phyloP scores from a whole-genome alignment of 2,797 vertebrate species.

The Buceros bicornis region DNA sequence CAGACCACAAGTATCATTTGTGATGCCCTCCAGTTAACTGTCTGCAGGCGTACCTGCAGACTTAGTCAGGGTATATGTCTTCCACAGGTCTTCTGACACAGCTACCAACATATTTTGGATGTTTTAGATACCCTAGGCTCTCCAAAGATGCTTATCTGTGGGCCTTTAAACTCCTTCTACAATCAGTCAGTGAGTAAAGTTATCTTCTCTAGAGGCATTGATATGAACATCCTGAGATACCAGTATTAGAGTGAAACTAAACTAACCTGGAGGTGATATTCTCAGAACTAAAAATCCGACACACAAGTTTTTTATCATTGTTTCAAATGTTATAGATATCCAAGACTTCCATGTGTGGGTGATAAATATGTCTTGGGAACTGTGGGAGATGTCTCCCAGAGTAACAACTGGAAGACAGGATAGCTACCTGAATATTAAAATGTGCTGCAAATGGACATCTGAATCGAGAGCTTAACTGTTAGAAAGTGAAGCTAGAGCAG shows the following conservation, averaged over 20 bases:
- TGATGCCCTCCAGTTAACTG: background rate
- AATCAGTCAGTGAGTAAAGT: background rate
- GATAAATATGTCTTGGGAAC: background rate
- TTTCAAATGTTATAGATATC: background rate
- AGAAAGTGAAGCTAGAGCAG: background rate
- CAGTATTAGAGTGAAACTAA: background rate
- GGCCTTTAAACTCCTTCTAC: background rate
- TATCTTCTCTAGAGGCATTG: background rate
- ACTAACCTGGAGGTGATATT: background rate
- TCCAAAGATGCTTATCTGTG: background rate
- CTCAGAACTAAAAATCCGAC: background rate
- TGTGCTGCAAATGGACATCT: background rate
- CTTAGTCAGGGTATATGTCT: background rate
- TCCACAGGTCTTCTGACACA: background rate
- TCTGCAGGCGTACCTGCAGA: background rate
- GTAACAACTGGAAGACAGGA: background rate
- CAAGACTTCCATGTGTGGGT: background rate
- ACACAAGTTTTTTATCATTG: background rate
- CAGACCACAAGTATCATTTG: background rate
- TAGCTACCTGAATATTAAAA: background rate
- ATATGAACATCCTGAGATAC: background rate
- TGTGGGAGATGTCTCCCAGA: background rate
- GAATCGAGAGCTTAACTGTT: background rate
- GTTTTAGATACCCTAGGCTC: background rate
- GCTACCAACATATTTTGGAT: background rate